Evolutionary conservation across 2,888 invertebrate genomes (phyloP), one percentile per base, ranked within the genome.

Genomic region (Rhaphigaster nebulosa): DNA sequence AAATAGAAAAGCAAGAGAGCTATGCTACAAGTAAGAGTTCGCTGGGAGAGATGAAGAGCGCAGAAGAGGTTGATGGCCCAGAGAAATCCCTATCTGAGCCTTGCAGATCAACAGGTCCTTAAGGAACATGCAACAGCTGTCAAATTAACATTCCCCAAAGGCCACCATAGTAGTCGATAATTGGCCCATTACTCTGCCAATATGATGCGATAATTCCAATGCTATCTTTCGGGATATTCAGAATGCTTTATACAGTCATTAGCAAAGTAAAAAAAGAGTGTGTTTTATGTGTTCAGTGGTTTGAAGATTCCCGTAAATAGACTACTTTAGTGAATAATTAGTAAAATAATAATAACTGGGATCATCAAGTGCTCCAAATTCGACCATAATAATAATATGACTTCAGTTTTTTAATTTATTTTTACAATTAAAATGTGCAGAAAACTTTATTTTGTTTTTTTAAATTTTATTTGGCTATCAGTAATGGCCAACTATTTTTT

Each of bases 31-130:
- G 29, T 23, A 34, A n/a, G 29, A 29, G 29, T 12, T n/a, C 10
- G 12, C 10, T 5, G 18, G 15, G 15, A 29, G 0, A 26, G 20
- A 34, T 6, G 4, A 3, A 29, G 18, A 70, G 0, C 15, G 34
- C 34, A 38, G 70, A 76, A 76, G 38, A 76, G 38, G 70, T 76
- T 76, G 70, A 76, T 76, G 70, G 38, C 70, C 65, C 70, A 38
- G 5, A 2, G 29, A 38, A n/a, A 15, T 38, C 29, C 20, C 70
- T 76, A 38, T 76, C 65, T 18, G 29, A 65, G 34, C 29, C 70
- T 76, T 38, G 70, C 70, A 76, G 70, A 76, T 76, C 70, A 76
- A 76, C 34, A 76, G 70, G 34, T 76, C 70, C 70, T 76, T 76
- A 76, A 29, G 29, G 70, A 29, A 76, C 70, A 76, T 76, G 70